Percentiles rank a stretch among this genome's conserved stretches.
These are phyloP conservation scores for Charadrius vociferus DNA, from an alignment of 2,113 vertebrate genomes.

Conservation along the genomic window DNA sequence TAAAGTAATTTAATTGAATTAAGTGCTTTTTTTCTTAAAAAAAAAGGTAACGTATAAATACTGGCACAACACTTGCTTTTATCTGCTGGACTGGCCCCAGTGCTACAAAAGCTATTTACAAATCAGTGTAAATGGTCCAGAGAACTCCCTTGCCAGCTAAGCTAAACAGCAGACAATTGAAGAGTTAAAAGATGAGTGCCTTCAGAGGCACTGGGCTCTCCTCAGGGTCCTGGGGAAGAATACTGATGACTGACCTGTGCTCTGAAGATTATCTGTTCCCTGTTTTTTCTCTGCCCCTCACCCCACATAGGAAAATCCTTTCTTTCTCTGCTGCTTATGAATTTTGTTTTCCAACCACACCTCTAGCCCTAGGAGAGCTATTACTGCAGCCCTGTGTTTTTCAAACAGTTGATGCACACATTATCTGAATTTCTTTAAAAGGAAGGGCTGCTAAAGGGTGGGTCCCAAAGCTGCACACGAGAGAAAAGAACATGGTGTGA, in stretches of 20 bases:
- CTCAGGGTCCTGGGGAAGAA: background rate
- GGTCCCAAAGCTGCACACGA: background rate
- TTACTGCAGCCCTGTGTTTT: slow-evolving; percentile 14
- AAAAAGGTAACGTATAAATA: background rate
- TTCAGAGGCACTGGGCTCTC: background rate
- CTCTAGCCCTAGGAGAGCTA: slow-evolving; percentile 14
- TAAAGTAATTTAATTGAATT: background rate
- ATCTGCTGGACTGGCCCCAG: background rate
- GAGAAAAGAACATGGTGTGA: background rate
- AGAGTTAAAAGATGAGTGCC: background rate
- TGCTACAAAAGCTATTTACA: background rate
- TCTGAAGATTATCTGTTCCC: background rate
- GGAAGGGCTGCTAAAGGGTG: slow-evolving; percentile 33
- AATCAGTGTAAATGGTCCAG: background rate
- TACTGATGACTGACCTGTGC: background rate
- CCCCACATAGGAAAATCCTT: background rate
- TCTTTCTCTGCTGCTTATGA: background rate
- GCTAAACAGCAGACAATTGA: background rate
- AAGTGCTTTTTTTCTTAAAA: background rate
- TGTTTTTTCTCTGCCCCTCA: background rate
- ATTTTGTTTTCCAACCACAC: slow-evolving; percentile 58
- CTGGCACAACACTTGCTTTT: background rate
- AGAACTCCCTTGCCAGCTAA: background rate
- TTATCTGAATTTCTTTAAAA: slow-evolving; percentile 46
- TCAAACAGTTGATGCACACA: background rate